A percentile compares a stretch with the other conserved stretches of the same genome.
phyloP scores from a whole-genome alignment of 2,888 invertebrate genomes.

The Apamea monoglypha region DNA sequence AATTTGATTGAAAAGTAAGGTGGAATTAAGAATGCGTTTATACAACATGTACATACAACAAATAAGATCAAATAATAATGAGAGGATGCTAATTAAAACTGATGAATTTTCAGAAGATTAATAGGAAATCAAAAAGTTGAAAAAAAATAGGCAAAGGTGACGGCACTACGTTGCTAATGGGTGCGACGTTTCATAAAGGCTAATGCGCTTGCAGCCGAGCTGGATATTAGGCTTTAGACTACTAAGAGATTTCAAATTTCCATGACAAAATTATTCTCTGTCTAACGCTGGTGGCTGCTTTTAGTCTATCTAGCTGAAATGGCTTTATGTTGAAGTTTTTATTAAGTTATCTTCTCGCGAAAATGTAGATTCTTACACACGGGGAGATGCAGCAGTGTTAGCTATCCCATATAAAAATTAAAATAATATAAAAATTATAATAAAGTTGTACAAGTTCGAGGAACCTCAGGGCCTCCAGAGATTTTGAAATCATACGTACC shows the following conservation, averaged over 20 bases:
- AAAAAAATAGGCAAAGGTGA: conserved; percentile 7
- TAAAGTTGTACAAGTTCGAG: background rate
- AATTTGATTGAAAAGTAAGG: background rate
- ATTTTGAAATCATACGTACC: background rate
- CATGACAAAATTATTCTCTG: conserved; percentile 59
- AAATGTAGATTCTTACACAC: conserved; percentile 26
- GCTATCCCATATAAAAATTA: background rate
- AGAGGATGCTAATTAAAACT: background rate
- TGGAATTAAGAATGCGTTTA: background rate
- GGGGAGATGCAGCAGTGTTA: conserved; percentile 2
- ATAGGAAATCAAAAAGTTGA: conserved; percentile 7
- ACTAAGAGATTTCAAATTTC: conserved; percentile 62
- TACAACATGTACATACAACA: background rate
- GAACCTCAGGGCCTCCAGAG: background rate
- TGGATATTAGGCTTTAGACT: conserved; percentile 53
- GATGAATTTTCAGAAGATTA: conserved; percentile 3
- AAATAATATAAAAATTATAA: too few species aligned
- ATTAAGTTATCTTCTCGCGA: conserved; percentile 19
- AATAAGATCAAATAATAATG: background rate
- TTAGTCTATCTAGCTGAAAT: conserved; percentile 44
- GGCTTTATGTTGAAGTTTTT: conserved; percentile 39
- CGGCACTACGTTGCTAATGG: conserved; percentile 43
- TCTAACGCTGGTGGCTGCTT: conserved; percentile 49
- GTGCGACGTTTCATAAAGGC: conserved; percentile 51
- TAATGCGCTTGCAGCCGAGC: conserved; percentile 47